Base-by-base conservation (phyloP, 2,797 vertebrate genomes). In the Anomalospiza imberbis region DNA sequence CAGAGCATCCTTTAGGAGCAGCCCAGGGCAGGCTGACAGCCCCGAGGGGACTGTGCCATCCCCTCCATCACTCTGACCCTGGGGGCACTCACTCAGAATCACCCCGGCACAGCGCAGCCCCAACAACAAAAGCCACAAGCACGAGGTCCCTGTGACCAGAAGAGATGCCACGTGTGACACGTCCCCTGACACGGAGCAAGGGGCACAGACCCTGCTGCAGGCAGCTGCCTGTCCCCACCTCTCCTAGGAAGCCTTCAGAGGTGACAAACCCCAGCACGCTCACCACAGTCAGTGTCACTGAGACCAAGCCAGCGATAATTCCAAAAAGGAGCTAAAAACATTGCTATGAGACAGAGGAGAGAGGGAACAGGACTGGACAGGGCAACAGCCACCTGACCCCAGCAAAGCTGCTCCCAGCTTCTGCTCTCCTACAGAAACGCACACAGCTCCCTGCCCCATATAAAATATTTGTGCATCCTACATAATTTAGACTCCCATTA, bases 401-500 rank as follows among this genome's bases (percentile, higher is more conserved):
- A 51, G 74, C 74, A 74, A n/a, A 82, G 67, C 87, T 57, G 63
- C 81, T 65, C 17, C 60, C 70, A 85, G 60, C 55, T 57, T 63
- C 60, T 1, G 4, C 48, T 75, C 62, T 75, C 77, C 66, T 34
- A 1, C 70, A 62, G n/a, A 67, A 74, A 71, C 66, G 38, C 81
- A 51, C 73, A 42, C 58, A 72, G 74, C 47, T 85, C 61, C 31
- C 45, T 25, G 62, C 40, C 66, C 88, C 87, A 38, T 21, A 72
- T 65, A 34, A 93, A 90, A 93, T 91, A 90, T 66, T 91, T 93
- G 85, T 91, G 87, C 85, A 55, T 80, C 91, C 83, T 90, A 47
- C 81, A 85, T 95, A 79, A 94, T 93, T 95, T 53, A 89, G 68
- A 77, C 92, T 85, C 88, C 88, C 87, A 89, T 91, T 92, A 89